Conservation (phyloP, 2,113 vertebrate genomes). For the Orycteropus afer region DNA sequence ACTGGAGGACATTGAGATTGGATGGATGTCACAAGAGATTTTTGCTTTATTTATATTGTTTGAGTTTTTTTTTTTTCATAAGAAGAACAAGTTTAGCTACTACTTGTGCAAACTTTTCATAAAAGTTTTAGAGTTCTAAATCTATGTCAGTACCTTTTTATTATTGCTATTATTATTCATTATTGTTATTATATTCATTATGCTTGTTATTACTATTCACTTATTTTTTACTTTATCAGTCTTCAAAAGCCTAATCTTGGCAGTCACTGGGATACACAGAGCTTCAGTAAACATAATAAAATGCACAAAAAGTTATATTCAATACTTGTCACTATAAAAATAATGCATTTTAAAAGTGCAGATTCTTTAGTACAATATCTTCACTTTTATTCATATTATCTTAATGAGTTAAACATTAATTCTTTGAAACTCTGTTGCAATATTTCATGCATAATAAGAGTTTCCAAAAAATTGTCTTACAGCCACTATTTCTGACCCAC, state of each 20-base stretch:
- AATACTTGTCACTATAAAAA: neutral
- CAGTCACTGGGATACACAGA: neutral
- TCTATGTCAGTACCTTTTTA: neutral
- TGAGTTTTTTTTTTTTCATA: neutral
- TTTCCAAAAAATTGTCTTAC: neutral
- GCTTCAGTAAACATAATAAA: neutral
- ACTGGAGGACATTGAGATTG: neutral
- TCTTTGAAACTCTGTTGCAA: neutral
- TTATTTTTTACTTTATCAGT: neutral
- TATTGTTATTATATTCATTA: neutral
- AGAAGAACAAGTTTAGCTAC: neutral
- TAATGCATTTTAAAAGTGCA: neutral
- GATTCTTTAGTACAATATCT: neutral
- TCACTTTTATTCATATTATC: neutral
- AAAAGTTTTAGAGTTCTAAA: constrained; percentile 31
- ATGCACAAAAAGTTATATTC: neutral
- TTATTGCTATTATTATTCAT: neutral
- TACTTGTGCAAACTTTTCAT: neutral
- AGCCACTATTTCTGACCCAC: neutral
- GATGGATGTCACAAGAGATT: neutral
- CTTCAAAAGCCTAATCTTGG: neutral
- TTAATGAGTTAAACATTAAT: neutral
- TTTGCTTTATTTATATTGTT: neutral
- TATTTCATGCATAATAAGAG: neutral
- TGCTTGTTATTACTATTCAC: neutral